Conservation (phyloP, 2,888 invertebrate genomes). For the Nineta flava region DNA sequence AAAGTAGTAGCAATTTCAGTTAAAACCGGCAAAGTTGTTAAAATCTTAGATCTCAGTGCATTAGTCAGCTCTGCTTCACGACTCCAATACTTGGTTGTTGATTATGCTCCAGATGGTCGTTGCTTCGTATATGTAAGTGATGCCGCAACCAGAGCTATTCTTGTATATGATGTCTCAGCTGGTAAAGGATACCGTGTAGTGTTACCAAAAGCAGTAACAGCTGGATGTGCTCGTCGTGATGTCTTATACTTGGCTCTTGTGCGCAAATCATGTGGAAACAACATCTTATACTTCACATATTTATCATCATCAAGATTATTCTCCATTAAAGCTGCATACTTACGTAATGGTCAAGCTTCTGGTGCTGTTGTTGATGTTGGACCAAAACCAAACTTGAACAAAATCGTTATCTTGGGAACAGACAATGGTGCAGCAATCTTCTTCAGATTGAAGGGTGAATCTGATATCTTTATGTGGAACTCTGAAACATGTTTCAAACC, state of each 20-base stretch:
- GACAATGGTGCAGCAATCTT: slow-evolving; percentile 40
- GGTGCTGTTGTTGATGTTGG: slow-evolving; percentile 37
- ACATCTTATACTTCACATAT: slow-evolving; percentile 44
- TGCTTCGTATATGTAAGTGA: slow-evolving; percentile 51
- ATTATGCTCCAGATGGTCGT: slow-evolving; percentile 42
- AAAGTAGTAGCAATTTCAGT: slow-evolving; percentile 48
- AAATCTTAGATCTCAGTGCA: slow-evolving; percentile 40
- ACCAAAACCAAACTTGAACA: slow-evolving; percentile 30
- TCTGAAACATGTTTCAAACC: slow-evolving; percentile 27
- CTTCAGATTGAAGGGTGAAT: slow-evolving; percentile 41
- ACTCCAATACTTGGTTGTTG: slow-evolving; percentile 52
- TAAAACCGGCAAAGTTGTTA: slow-evolving; percentile 41
- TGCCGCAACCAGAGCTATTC: slow-evolving; percentile 47
- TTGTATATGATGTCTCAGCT: slow-evolving; percentile 48
- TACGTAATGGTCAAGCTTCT: slow-evolving; percentile 39
- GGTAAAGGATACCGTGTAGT: slow-evolving; percentile 46
- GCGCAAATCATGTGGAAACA: slow-evolving; percentile 37
- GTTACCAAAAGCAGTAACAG: slow-evolving; percentile 35
- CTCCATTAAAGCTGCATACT: slow-evolving; percentile 43
- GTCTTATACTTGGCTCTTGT: slow-evolving; percentile 51
- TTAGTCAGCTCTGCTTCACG: slow-evolving; percentile 40
- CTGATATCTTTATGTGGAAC: slow-evolving; percentile 43
- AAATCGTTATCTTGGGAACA: slow-evolving; percentile 42
- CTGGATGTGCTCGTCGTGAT: slow-evolving; percentile 35
- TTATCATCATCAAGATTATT: slow-evolving; percentile 43